Percentiles rank a stretch among this genome's conserved stretches.
Evolutionary conservation across 2,113 vertebrate genomes (phyloP).

Genomic region (Balaeniceps rex): DNA sequence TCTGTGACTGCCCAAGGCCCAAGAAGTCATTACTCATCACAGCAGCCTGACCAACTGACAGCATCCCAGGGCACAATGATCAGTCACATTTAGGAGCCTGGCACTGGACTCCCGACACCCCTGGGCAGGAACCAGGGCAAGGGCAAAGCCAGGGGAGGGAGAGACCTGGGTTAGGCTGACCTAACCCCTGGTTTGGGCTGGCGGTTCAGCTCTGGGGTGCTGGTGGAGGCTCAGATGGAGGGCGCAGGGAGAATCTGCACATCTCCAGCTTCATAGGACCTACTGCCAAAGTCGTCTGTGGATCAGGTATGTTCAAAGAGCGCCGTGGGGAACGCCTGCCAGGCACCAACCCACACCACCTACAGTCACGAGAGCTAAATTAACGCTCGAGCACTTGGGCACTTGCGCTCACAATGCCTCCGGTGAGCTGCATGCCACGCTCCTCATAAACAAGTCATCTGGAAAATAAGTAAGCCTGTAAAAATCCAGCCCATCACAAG

Average conservation of each 20-base stretch:
- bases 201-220: background rate
- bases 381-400: background rate
- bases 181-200: background rate
- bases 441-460: slow-evolving; percentile 59
- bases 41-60: background rate
- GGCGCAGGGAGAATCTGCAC: background rate
- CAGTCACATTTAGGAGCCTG: slow-evolving; percentile 5
- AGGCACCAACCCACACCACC: slow-evolving; percentile 24
- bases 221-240: background rate
- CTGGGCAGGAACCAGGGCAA: background rate
- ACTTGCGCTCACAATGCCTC: background rate
- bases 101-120: background rate
- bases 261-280: background rate
- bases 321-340: background rate
- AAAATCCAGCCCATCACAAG: slow-evolving; percentile 42
- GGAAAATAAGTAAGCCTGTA: slow-evolving; percentile 56
- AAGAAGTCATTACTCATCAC: slow-evolving; percentile 22
- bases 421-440: background rate
- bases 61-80: slow-evolving; percentile 1
- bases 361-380: slow-evolving; percentile 11
- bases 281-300: background rate
- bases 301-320: background rate
- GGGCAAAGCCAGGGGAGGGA: background rate
- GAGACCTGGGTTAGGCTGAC: background rate
- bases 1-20: slow-evolving; percentile 26